Conservation (phyloP, 2,113 vertebrate species). For the Axis porcinus region DNA sequence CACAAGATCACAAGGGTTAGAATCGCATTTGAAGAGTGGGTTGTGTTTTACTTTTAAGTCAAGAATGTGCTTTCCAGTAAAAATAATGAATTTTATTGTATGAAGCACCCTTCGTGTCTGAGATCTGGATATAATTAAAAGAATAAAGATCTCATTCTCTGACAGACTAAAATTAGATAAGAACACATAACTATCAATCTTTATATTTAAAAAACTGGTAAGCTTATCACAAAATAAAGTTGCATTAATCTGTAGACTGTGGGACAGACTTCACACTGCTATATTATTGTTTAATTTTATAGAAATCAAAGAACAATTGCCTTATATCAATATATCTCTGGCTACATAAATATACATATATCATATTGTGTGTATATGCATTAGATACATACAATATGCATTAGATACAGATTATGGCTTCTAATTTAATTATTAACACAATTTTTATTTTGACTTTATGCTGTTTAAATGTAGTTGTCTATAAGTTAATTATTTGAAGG, state of each 20-base stretch:
- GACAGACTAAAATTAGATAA: neutral
- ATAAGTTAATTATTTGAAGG: slow-evolving; percentile 45
- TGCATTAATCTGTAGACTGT: neutral
- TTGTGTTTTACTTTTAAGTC: neutral
- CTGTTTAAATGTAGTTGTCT: slow-evolving; percentile 21
- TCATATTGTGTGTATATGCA: neutral
- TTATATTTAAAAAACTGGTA: neutral
- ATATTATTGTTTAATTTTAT: neutral
- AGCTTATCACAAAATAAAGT: neutral
- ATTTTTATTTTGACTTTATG: neutral
- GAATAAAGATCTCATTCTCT: neutral
- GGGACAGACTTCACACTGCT: neutral
- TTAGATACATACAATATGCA: neutral
- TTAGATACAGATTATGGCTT: neutral
- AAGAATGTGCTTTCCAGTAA: neutral
- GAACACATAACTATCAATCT: neutral
- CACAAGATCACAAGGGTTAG: neutral
- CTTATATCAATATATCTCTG: neutral
- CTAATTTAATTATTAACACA: neutral
- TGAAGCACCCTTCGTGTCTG: neutral
- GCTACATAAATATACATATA: neutral
- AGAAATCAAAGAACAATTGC: neutral
- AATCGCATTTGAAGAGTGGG: neutral
- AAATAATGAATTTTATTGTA: neutral
- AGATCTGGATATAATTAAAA: slow-evolving; percentile 6